Evolutionary conservation across 37 sponge, comb jelly and placozoan genomes (phyloP).

Genomic region (Beroe forskalii): DNA sequence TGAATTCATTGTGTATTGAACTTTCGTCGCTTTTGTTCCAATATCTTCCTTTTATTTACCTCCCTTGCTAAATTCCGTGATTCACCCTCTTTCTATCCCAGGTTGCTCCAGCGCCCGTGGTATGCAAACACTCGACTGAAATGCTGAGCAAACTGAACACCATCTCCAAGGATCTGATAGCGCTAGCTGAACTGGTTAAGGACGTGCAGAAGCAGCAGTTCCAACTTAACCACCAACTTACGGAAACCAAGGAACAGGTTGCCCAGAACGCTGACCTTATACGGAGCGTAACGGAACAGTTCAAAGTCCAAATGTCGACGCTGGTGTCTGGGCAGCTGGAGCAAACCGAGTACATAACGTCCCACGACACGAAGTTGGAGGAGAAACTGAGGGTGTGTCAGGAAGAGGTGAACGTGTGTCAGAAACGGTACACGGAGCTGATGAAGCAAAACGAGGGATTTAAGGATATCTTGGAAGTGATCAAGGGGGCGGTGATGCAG

Average conservation of each 20-base stretch:
- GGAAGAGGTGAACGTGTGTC: slow-evolving; percentile 22
- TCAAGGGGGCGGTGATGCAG: slow-evolving; percentile 33
- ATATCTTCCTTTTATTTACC: too few relatives aligned
- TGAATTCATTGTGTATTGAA: too few relatives aligned
- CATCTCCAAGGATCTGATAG: slow-evolving; percentile 42
- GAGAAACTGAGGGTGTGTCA: not conserved
- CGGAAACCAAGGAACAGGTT: slow-evolving; percentile 14
- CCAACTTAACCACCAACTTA: not conserved
- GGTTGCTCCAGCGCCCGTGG: not conserved
- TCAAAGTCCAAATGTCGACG: slow-evolving; percentile 43
- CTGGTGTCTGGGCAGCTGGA: not conserved
- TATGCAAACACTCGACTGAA: slow-evolving; percentile 42
- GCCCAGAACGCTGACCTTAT: slow-evolving; percentile 7
- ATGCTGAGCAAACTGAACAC: slow-evolving; percentile 40
- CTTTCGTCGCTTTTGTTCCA: too few relatives aligned
- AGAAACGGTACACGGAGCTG: not conserved
- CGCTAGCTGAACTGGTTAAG: slow-evolving; percentile 31
- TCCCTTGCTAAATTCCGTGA: too few relatives aligned
- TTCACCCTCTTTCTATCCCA: too few relatives aligned
- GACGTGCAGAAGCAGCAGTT: slow-evolving; percentile 37
- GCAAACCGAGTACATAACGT: not conserved
- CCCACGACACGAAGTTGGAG: not conserved
- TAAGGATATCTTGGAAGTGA: not conserved
- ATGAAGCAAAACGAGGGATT: slow-evolving; percentile 38
- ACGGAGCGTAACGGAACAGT: slow-evolving; percentile 14